These are phyloP conservation scores for Agapetus fuscipes DNA, from an alignment of 2,888 invertebrate species.

Conservation along the genomic window DNA sequence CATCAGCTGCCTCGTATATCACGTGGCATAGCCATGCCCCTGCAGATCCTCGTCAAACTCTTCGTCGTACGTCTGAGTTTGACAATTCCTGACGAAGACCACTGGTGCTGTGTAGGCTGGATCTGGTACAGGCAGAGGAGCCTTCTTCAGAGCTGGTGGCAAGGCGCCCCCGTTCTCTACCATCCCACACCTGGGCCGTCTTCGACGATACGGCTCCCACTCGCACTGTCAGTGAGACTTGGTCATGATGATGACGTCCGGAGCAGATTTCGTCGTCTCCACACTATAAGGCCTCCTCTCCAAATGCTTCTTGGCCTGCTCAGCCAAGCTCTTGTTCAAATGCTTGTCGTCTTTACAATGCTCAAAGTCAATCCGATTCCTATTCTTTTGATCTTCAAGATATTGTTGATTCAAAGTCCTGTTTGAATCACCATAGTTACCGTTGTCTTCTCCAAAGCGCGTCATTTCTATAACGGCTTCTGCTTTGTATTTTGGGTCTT, in stretches of 20 bases:
- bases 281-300: slow-evolving; percentile 63
- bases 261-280: slow-evolving; percentile 80
- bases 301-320: slow-evolving; percentile 27
- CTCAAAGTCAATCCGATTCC: slow-evolving; percentile 11
- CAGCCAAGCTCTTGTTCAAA: slow-evolving; percentile 22
- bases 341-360: slow-evolving; percentile 7
- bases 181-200: slow-evolving; percentile 40
- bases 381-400: slow-evolving; percentile 19
- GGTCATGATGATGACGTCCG: slow-evolving; percentile 75
- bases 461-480: slow-evolving; percentile 53
- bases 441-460: slow-evolving; percentile 23
- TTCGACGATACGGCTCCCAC: slow-evolving; percentile 50
- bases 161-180: slow-evolving; percentile 3
- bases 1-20: too few relatives aligned
- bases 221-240: slow-evolving; percentile 55
- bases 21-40: too few relatives aligned
- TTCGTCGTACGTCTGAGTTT: slow-evolving; percentile 20
- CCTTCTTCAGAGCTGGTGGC: slow-evolving; percentile 11
- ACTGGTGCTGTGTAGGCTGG: slow-evolving; percentile 18
- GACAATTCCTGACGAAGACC: slow-evolving; percentile 20
- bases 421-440: slow-evolving; percentile 12
- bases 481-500: slow-evolving; percentile 38
- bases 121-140: slow-evolving; percentile 8
- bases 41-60: too few relatives aligned
- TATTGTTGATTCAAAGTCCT: slow-evolving; percentile 9